Evolutionary conservation across 1,140 invertebrate species (phyloP), one percentile per base, ranked within the genome.

Genomic region (Neomicropteryx cornuta): DNA sequence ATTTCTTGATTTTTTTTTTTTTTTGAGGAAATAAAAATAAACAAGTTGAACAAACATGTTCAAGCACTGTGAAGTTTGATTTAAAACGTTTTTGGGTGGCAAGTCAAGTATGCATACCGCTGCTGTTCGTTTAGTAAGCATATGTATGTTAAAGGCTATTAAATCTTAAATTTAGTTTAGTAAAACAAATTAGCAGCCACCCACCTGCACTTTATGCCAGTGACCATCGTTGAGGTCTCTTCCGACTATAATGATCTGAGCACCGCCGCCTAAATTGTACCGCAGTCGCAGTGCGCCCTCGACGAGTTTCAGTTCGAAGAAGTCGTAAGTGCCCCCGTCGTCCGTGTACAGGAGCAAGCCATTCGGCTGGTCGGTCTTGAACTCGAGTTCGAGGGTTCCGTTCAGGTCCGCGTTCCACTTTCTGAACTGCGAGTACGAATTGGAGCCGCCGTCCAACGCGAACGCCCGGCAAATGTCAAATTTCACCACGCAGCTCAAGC

Each of bases 241-340:
- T 5, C 87, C 87, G 11, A 89, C 84, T 16, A 83, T 88, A 35
- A 92, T 75, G 38, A 92, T 86, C 58, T 90, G 83, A 5, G 87
- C 84, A 1, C 87, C 84, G 19, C 85, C 81, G 5, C 86, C 85
- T 35, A 91, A 68, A 61, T 93, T 90, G 60, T 89, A 90, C 43
- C 90, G 70, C 44, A 95, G 60, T 33, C 90, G 68, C n/a, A 96
- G 65, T 1, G 80, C 79, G 16, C 91, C 88, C 53, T 92, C 88
- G 4, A 96, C 86, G 11, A 98, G 68, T 55, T 94, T 96, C 33
- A 97, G 62, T 64, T 95, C 90, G 60, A 97, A 91, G 66, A 96
- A 97, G 59, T 96, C 90, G 51, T 89, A 87, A 13, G 83, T 87
- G 8, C 88, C 88, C 4, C 91, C 90, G 56, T 96, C 92, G 56